Evolutionary conservation across 2,888 invertebrate species (phyloP).

Genomic region (Nephrotoma guestfalica): DNA sequence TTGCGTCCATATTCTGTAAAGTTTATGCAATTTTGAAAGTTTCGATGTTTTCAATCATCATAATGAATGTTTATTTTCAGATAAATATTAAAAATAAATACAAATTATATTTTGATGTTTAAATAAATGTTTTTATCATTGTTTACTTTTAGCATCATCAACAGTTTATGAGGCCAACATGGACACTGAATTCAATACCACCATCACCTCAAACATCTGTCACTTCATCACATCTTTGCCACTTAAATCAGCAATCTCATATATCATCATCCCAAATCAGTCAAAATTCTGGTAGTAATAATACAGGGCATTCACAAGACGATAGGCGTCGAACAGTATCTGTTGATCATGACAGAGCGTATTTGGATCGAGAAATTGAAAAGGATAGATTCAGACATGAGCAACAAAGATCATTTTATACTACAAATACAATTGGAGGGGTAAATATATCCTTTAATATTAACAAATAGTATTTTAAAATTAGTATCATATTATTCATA

Average conservation of each 20-base stretch:
- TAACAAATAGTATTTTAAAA: no score
- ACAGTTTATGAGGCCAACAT: slow-evolving; percentile 12
- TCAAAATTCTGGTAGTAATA: background rate
- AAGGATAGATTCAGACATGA: slow-evolving; percentile 11
- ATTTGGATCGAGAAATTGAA: slow-evolving; percentile 11
- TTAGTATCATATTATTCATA: no score
- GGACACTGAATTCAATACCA: slow-evolving; percentile 13
- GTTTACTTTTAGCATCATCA: slow-evolving; percentile 5
- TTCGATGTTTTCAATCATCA: no score
- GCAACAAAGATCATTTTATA: slow-evolving; percentile 20
- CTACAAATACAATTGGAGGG: slow-evolving; percentile 10
- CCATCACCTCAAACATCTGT: slow-evolving; percentile 10
- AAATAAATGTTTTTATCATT: background rate
- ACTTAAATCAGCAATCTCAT: slow-evolving; percentile 7
- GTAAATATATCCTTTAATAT: no score
- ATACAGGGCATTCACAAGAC: slow-evolving; percentile 6
- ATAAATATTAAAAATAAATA: no score
- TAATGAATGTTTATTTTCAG: no score
- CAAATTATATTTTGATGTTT: background rate
- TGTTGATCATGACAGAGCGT: slow-evolving; percentile 5
- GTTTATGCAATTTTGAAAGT: no score
- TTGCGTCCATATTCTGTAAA: no score
- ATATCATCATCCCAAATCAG: slow-evolving; percentile 8
- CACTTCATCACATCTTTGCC: slow-evolving; percentile 9
- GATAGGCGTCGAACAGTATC: slow-evolving; percentile 5